A percentile compares a stretch with the other conserved stretches of the same genome.
Conservation (phyloP, 2,797 vertebrate species). For the Eupleurogrammus muticus region DNA sequence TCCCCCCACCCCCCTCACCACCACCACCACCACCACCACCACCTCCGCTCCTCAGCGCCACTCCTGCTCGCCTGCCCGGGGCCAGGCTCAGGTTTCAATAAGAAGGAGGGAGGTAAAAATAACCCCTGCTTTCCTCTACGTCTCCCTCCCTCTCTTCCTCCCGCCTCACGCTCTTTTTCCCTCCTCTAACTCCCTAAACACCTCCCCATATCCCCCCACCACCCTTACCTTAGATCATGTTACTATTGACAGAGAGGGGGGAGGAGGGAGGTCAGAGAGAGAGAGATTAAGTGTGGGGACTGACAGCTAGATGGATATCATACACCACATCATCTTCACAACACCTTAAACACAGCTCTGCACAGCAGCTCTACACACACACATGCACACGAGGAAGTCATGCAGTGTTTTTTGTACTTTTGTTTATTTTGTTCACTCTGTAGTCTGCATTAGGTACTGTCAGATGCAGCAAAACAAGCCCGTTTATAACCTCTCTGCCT, state of each 20-base stretch:
- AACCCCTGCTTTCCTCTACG: constrained; percentile 73
- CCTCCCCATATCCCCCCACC: constrained; percentile 66
- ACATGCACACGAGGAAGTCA: not conserved
- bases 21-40: constrained; percentile 4
- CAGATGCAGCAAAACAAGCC: constrained; percentile 3
- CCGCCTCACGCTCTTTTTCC: constrained; percentile 61
- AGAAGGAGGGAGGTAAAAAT: constrained; percentile 83
- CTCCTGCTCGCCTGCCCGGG: constrained; percentile 85
- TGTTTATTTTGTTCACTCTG: constrained; percentile 14
- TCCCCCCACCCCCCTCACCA: constrained; percentile 16
- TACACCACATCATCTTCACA: constrained; percentile 54
- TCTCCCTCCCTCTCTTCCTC: constrained; percentile 65
- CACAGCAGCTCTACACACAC: constrained; percentile 15
- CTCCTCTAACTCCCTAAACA: constrained; percentile 64
- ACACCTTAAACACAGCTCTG: constrained; percentile 41
- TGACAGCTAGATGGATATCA: constrained; percentile 70
- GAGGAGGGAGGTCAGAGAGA: constrained; percentile 64
- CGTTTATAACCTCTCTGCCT: constrained; percentile 11
- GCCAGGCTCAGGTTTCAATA: constrained; percentile 86
- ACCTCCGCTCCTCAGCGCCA: constrained; percentile 66
- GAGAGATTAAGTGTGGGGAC: constrained; percentile 67
- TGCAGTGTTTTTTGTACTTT: constrained; percentile 19
- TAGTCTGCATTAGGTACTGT: constrained; percentile 13
- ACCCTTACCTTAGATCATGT: constrained; percentile 79
- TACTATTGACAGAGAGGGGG: constrained; percentile 74